These are phyloP conservation scores for Brachymystax lenok DNA, from an alignment of 2,797 vertebrate species.

Conservation along the genomic window DNA sequence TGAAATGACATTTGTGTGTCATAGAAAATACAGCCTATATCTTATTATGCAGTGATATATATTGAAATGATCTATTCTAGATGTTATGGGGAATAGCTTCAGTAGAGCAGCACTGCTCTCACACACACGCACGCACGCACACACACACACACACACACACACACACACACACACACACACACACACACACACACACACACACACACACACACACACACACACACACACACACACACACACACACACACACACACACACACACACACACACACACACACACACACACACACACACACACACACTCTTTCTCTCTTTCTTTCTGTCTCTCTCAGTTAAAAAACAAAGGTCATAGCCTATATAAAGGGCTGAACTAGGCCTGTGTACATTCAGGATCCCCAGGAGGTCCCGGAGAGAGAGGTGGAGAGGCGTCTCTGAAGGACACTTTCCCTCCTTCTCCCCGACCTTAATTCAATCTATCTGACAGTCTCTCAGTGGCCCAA, in stretches of 20 bases:
- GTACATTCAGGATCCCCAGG: constrained; percentile 61
- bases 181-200: too few species aligned
- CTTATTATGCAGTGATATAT: background rate
- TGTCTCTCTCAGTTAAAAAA: background rate
- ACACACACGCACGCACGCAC: rapidly evolving
- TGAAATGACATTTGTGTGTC: constrained; percentile 18
- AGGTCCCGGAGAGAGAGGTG: constrained; percentile 44
- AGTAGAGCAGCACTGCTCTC: background rate
- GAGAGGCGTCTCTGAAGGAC: constrained; percentile 71
- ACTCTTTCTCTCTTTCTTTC: too few species aligned
- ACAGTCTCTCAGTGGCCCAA: constrained; percentile 58
- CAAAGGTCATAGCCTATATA: background rate
- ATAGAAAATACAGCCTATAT: background rate
- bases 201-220: too few species aligned
- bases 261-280: too few species aligned
- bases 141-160: too few species aligned
- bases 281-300: background rate
- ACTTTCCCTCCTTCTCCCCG: constrained; percentile 67
- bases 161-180: too few species aligned
- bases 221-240: too few species aligned
- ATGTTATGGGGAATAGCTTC: constrained; percentile 26
- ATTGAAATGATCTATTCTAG: constrained; percentile 2
- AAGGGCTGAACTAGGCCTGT: constrained; percentile 60
- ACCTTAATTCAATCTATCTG: constrained; percentile 80
- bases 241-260: too few species aligned